Evolutionary conservation across 2,888 invertebrate genomes (phyloP).

Genomic region (Polymixis lichenea): DNA sequence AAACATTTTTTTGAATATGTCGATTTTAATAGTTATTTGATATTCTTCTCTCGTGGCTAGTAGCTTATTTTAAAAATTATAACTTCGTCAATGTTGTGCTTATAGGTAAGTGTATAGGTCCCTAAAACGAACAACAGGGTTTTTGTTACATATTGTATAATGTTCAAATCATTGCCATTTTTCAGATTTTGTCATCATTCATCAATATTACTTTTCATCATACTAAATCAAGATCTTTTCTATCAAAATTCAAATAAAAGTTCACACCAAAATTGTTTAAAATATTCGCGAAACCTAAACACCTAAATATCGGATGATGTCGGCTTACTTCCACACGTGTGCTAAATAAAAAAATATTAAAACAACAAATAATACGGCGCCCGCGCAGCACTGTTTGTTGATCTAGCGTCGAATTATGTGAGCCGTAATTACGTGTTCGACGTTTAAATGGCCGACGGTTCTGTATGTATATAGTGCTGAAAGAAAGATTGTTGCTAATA

Average conservation of each 20-base stretch:
- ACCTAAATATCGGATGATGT: slow-evolving; percentile 50
- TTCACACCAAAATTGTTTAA: slow-evolving; percentile 42
- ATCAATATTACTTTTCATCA: too few relatives aligned
- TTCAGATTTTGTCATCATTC: background rate
- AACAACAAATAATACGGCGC: slow-evolving; percentile 76
- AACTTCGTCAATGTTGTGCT: too few relatives aligned
- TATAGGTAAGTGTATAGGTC: too few relatives aligned
- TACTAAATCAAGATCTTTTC: too few relatives aligned
- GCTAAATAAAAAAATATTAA: slow-evolving; percentile 77
- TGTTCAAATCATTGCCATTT: background rate
- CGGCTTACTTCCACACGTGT: slow-evolving; percentile 70
- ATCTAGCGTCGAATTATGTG: slow-evolving; percentile 78
- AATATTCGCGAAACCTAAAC: slow-evolving; percentile 55
- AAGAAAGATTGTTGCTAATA: slow-evolving; percentile 40
- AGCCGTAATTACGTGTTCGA: slow-evolving; percentile 71
- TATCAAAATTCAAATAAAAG: slow-evolving; percentile 21
- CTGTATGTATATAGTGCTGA: slow-evolving; percentile 53
- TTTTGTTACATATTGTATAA: too few relatives aligned
- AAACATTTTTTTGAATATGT: too few relatives aligned
- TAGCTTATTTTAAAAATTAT: too few relatives aligned
- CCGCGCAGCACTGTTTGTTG: slow-evolving; percentile 77
- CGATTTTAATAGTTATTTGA: too few relatives aligned
- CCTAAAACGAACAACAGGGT: too few relatives aligned
- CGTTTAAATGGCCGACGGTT: slow-evolving; percentile 55
- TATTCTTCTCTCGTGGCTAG: too few relatives aligned